Percentiles rank a stretch among this genome's conserved stretches.
Conservation (phyloP, 2,888 invertebrate species). For the Gerris lacustris region DNA sequence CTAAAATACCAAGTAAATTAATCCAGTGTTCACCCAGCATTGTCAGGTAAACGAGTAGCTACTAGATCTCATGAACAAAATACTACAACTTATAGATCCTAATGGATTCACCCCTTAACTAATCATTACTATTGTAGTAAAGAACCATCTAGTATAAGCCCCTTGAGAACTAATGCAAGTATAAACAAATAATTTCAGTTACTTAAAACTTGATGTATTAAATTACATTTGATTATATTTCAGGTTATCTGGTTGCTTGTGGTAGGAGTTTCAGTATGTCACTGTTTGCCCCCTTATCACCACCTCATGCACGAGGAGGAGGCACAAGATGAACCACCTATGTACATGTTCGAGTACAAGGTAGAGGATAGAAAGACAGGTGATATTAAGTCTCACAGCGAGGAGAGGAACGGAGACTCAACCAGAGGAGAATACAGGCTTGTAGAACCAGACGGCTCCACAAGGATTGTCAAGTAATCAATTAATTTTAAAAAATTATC, state of each 20-base stretch:
- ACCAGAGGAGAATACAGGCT: constrained; percentile 48
- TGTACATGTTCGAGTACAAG: constrained; percentile 57
- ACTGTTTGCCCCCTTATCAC: background rate
- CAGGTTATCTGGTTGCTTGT: background rate
- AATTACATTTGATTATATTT: background rate
- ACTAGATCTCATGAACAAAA: too few relatives aligned
- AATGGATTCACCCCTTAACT: too few relatives aligned
- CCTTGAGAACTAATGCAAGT: too few relatives aligned
- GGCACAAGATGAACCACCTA: constrained; percentile 26
- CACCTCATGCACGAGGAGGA: constrained; percentile 16
- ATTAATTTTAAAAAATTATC: background rate
- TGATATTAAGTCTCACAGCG: constrained; percentile 58
- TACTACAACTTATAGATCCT: too few relatives aligned
- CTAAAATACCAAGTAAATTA: too few relatives aligned
- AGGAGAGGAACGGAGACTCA: constrained; percentile 58
- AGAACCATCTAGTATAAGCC: too few relatives aligned
- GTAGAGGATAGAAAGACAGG: constrained; percentile 62
- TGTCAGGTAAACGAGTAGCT: too few relatives aligned
- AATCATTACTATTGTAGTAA: too few relatives aligned
- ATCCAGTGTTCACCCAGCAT: too few relatives aligned
- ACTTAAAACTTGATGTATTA: too few relatives aligned
- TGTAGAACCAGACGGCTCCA: constrained; percentile 56
- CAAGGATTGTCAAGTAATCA: constrained; percentile 49
- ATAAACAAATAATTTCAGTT: too few relatives aligned
- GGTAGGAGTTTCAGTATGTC: background rate